Evolutionary conservation across 2,797 vertebrate genomes (phyloP).

Genomic region (Remorina albescens): DNA sequence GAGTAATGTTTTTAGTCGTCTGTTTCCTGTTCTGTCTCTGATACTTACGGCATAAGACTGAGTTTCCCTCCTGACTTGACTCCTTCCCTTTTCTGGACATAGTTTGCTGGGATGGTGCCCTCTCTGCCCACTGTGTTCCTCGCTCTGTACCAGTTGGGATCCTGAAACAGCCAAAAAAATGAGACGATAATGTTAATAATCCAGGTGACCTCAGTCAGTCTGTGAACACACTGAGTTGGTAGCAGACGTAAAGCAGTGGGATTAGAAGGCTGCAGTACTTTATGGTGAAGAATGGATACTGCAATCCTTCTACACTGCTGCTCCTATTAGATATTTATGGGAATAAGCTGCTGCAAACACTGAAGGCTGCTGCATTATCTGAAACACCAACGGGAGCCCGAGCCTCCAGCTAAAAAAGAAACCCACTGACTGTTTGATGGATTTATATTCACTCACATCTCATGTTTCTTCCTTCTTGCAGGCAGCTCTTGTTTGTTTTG

Average conservation of each 20-base stretch:
- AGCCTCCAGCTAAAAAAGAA: constrained; percentile 12
- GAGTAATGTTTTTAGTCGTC: background rate
- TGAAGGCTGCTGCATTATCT: background rate
- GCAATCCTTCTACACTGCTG: constrained; percentile 1
- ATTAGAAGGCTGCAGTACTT: background rate
- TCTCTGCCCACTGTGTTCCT: constrained; percentile 94
- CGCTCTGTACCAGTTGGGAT: constrained; percentile 99
- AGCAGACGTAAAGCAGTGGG: background rate
- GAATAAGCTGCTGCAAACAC: constrained; percentile 2
- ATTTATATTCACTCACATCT: background rate
- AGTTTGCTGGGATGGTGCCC: constrained; percentile 98
- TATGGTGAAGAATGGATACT: background rate
- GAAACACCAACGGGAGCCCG: background rate
- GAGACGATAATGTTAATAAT: background rate
- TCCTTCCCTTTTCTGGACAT: constrained; percentile 97
- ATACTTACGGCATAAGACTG: constrained; percentile 99
- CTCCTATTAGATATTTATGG: constrained; percentile 17
- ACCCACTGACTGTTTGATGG: constrained; percentile 18
- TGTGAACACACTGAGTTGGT: background rate
- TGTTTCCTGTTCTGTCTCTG: background rate
- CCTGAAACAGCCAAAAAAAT: constrained; percentile 77
- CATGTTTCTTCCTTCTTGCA: background rate
- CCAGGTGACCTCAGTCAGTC: background rate
- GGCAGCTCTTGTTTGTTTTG: background rate
- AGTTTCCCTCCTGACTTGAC: constrained; percentile 97